phyloP scores from a whole-genome alignment of 2,113 vertebrate genomes.

The Oceanodroma tethys region DNA sequence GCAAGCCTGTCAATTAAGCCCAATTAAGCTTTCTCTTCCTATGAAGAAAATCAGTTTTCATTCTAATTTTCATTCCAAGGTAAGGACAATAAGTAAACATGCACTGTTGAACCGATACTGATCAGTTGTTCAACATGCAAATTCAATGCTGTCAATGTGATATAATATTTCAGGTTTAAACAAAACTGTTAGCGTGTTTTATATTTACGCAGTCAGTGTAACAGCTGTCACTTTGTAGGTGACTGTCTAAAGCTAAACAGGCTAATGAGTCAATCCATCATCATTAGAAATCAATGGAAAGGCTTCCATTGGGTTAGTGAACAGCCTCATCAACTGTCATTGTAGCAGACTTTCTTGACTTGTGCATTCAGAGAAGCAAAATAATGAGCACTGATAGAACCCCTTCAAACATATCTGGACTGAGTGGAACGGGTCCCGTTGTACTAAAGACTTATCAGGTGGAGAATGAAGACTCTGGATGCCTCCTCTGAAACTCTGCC shows the following conservation, averaged over 20 bases:
- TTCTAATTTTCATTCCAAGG: neutral
- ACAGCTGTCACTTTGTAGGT: neutral
- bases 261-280: neutral
- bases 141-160: neutral
- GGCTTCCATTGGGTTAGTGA: neutral
- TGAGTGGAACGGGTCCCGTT: rapidly evolving
- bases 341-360: neutral
- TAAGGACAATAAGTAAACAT: neutral
- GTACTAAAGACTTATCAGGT: neutral
- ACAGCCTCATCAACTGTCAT: neutral
- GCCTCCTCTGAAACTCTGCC: neutral
- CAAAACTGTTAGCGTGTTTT: neutral
- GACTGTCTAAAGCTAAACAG: neutral
- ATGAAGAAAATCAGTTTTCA: neutral
- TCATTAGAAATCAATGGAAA: neutral
- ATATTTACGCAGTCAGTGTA: neutral
- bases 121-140: neutral
- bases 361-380: neutral
- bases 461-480: neutral
- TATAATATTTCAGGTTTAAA: neutral
- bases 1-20: neutral
- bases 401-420: neutral
- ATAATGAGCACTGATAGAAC: neutral
- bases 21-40: neutral
- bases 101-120: neutral